Percentiles rank a stretch among this genome's conserved stretches.
Conservation (phyloP, 2,797 vertebrate genomes). For the Cetoscarus ocellatus region DNA sequence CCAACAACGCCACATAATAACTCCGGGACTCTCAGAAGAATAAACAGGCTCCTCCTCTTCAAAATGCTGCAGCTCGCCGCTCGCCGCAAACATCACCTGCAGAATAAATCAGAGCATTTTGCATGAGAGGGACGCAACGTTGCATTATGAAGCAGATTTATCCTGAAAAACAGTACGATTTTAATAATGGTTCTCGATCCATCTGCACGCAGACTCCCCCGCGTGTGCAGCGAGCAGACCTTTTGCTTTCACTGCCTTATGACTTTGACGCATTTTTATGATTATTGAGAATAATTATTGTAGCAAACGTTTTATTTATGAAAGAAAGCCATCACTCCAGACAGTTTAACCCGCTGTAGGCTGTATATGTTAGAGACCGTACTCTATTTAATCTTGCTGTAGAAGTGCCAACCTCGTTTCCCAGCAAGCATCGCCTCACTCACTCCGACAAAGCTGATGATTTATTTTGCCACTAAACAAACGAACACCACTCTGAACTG, state of each 20-base stretch:
- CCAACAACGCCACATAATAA: conserved; percentile 55
- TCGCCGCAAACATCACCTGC: conserved; percentile 87
- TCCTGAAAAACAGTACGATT: conserved; percentile 67
- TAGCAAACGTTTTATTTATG: conserved; percentile 91
- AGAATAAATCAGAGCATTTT: conserved; percentile 86
- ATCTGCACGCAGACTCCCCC: conserved; percentile 87
- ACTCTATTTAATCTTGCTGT: conserved; percentile 88
- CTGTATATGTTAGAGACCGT: conserved; percentile 85
- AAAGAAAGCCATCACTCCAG: conserved; percentile 87
- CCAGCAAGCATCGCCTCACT: conserved; percentile 78
- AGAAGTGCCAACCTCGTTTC: conserved; percentile 91
- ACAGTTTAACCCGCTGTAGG: conserved; percentile 80
- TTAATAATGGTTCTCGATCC: conserved; percentile 83
- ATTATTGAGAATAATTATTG: conserved; percentile 84
- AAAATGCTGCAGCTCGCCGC: conserved; percentile 83
- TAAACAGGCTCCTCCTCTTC: conserved; percentile 64
- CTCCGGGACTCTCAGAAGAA: conserved; percentile 68
- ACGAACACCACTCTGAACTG: conserved; percentile 84
- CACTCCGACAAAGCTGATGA: conserved; percentile 77
- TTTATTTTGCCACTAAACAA: conserved; percentile 78
- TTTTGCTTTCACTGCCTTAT: conserved; percentile 88
- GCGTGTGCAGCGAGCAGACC: conserved; percentile 79
- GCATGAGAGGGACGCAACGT: conserved; percentile 90
- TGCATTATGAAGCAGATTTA: conserved; percentile 83
- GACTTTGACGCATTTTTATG: conserved; percentile 87